These are phyloP conservation scores for Philopedon plagiatum DNA, from an alignment of 2,888 invertebrate genomes.

Conservation along the genomic window DNA sequence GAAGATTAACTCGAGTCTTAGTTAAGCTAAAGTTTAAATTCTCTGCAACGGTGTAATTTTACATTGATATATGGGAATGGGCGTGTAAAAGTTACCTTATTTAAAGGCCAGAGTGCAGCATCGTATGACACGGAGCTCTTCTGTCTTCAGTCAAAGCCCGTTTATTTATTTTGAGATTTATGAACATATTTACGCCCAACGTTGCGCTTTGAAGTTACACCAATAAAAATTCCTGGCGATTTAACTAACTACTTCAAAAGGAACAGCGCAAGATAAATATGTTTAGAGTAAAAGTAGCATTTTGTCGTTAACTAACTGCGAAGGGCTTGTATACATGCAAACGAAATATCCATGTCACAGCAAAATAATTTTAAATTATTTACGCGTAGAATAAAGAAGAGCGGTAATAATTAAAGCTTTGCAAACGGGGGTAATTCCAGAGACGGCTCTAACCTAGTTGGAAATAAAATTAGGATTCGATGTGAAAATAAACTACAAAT, in stretches of 20 bases:
- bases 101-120: slow-evolving; percentile 33
- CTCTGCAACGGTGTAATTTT: slow-evolving; percentile 6
- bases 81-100: slow-evolving; percentile 28
- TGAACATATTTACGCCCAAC: slow-evolving; percentile 50
- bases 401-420: no score
- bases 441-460: no score
- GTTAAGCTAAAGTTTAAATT: not conserved
- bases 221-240: slow-evolving; percentile 37
- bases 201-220: slow-evolving; percentile 34
- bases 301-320: slow-evolving; percentile 10
- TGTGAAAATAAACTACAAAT: no score
- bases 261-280: slow-evolving; percentile 24
- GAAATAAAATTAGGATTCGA: no score
- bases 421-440: no score
- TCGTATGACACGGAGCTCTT: slow-evolving; percentile 29
- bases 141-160: slow-evolving; percentile 36
- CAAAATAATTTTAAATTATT: no score
- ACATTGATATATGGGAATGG: slow-evolving; percentile 31
- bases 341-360: no score
- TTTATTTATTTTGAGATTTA: slow-evolving; percentile 57
- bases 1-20: not conserved
- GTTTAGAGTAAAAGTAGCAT: slow-evolving; percentile 5
- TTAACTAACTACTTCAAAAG: slow-evolving; percentile 39
- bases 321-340: no score
- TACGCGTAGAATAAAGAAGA: no score